Evolutionary conservation across 2,888 invertebrate genomes (phyloP), one percentile per base, ranked within the genome.

Genomic region (Subacronicta megacephala): DNA sequence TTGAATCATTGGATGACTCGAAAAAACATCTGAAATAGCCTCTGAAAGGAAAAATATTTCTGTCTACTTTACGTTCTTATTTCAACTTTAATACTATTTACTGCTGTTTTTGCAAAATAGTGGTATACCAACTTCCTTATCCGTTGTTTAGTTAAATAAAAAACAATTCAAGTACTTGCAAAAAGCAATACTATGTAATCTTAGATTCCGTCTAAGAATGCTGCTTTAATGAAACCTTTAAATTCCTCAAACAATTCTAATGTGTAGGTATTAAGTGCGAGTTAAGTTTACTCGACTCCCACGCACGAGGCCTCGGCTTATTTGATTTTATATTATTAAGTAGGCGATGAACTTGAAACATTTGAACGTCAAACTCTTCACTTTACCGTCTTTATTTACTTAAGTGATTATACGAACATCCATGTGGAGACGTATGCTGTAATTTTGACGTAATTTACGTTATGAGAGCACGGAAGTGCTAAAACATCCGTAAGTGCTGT

Each of bases 331-430:
- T 68, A 67, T 62, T 55, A 62, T 62, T 62, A 62, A 54, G 72
- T 72, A 68, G 72, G 72, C 69, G 72, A 69, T 59, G 71, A 61
- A 72, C 71, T 71, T 72, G 65, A 72, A 60, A 57, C 62, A 31
- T 47, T 44, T 37, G 29, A 44, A 49, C 47, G 31, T 46, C 56
- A 67, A 66, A 43, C 46, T 18, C 40, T 67, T 57, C 26, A 46
- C 62, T 49, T 52, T 57, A 51, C 47, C 16, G 9, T 38, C 37
- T 41, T 47, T 67, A 68, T 67, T 67, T 68, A 62, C 53, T 41
- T 51, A 54, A 41, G 40, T 41, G 23, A 62, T 68, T 58, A 67
- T 43, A 51, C 51, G 31, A 40, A 51, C 40, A 16, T 41, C 55
- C 45, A 50, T 53, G 15, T 50, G 16, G 45, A 44, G 59, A 49